These are phyloP conservation scores for Aurelia sp. DNA, from an alignment of 30 jellyfish, hydroid and myxozoan species.

Conservation along the genomic window DNA sequence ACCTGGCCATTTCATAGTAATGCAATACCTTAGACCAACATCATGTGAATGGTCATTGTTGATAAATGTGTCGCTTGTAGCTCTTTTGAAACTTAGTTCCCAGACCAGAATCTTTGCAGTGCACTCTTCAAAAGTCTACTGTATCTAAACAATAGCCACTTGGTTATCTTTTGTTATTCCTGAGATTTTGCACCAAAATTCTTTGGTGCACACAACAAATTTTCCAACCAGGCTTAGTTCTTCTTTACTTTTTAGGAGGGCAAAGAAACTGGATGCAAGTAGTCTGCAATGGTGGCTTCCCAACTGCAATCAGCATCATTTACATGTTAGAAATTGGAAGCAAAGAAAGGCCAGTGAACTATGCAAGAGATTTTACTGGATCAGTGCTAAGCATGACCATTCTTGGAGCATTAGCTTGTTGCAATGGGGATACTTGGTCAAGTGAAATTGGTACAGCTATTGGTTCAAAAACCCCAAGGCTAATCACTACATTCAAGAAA, in stretches of 20 bases:
- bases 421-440: constrained; percentile 97
- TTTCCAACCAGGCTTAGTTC: too few species aligned
- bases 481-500: constrained; percentile 73
- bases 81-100: too few species aligned
- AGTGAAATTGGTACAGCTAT: constrained; percentile 94
- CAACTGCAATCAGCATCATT: constrained; percentile 56
- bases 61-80: too few species aligned
- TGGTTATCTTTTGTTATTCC: too few species aligned
- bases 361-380: constrained; percentile 77
- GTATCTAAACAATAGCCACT: too few species aligned
- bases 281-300: constrained; percentile 84
- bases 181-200: too few species aligned
- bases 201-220: too few species aligned
- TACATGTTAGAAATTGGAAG: constrained; percentile 82
- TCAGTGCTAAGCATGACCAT: constrained; percentile 70
- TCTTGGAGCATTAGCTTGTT: constrained; percentile 86
- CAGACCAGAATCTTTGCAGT: too few species aligned
- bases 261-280: constrained; percentile 92
- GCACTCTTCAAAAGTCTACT: too few species aligned
- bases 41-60: too few species aligned
- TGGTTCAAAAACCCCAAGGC: constrained; percentile 81
- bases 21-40: too few species aligned
- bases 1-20: too few species aligned
- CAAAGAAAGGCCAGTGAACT: constrained; percentile 82
- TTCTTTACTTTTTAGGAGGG: constrained; percentile 69